phyloP scores from a whole-genome alignment of 2,888 invertebrate genomes.

The Mythimna vitellina region DNA sequence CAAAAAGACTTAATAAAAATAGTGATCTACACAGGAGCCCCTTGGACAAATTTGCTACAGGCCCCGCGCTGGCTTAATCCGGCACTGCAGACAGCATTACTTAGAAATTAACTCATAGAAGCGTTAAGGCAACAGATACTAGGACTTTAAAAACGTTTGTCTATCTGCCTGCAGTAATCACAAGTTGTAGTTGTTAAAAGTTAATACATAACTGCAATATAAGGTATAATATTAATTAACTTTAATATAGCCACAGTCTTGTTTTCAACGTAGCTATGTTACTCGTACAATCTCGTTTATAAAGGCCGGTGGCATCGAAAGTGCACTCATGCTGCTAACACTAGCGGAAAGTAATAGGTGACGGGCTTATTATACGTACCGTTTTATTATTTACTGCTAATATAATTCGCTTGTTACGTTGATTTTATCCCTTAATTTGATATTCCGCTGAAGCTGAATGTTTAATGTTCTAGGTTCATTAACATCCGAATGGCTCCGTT shows the following conservation, averaged over 20 bases:
- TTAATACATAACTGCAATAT: background rate
- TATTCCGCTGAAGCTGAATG: conserved; percentile 22
- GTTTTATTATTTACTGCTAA: conserved; percentile 40
- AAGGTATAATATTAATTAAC: background rate
- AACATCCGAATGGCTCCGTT: conserved; percentile 28
- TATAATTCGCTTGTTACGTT: conserved; percentile 22
- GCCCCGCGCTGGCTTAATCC: too few species aligned
- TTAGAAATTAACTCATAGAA: background rate
- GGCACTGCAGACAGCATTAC: background rate
- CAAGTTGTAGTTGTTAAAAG: background rate
- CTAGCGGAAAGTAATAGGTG: conserved; percentile 23
- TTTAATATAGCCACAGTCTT: background rate
- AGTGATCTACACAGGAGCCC: too few species aligned
- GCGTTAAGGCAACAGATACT: background rate
- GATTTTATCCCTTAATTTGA: conserved; percentile 34
- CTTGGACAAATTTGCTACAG: too few species aligned
- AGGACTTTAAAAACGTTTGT: background rate
- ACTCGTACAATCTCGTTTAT: conserved; percentile 9
- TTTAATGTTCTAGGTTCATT: conserved; percentile 44
- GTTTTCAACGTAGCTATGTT: conserved; percentile 4
- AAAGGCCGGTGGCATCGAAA: background rate
- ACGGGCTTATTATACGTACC: conserved; percentile 9
- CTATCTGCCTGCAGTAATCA: background rate
- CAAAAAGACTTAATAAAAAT: too few species aligned
- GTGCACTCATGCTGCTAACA: conserved; percentile 20